Evolutionary conservation across 2,113 vertebrate species (phyloP).

Genomic region (Pongo pygmaeus): DNA sequence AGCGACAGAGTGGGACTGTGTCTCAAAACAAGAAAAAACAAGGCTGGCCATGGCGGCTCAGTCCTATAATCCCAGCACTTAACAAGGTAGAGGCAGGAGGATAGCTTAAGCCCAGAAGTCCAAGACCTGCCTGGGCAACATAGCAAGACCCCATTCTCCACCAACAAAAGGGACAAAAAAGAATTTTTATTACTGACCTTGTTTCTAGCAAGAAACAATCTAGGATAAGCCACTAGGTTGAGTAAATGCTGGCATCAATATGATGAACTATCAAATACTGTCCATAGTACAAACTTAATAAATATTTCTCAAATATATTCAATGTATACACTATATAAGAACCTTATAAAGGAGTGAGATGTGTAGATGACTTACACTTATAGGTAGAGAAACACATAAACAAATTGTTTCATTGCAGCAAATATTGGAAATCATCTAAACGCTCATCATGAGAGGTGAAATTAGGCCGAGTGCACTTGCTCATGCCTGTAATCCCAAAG

Average conservation of each 20-base stretch:
- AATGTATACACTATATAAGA: background rate
- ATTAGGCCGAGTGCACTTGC: background rate
- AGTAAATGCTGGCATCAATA: background rate
- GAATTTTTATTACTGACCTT: constrained; percentile 25
- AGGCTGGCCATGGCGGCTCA: too few species aligned
- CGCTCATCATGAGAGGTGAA: background rate
- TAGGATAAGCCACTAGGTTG: background rate
- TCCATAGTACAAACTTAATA: constrained; percentile 6
- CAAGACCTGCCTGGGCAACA: too few species aligned
- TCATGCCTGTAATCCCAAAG: background rate
- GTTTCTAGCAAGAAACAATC: background rate
- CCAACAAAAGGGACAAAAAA: background rate
- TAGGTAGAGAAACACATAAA: background rate
- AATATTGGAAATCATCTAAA: constrained; percentile 32
- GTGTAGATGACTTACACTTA: background rate
- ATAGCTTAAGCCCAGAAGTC: background rate
- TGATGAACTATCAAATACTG: constrained; percentile 46
- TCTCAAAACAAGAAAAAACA: too few species aligned
- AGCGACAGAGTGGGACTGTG: too few species aligned
- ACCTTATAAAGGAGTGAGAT: background rate
- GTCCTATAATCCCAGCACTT: too few species aligned
- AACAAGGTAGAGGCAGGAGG: background rate
- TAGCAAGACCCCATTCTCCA: too few species aligned
- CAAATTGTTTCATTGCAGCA: background rate
- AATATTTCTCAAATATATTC: constrained; percentile 8